Percentiles rank a stretch among this genome's conserved stretches.
Evolutionary conservation across 2,888 invertebrate genomes (phyloP).

Genomic region (Cremastinae sp.): DNA sequence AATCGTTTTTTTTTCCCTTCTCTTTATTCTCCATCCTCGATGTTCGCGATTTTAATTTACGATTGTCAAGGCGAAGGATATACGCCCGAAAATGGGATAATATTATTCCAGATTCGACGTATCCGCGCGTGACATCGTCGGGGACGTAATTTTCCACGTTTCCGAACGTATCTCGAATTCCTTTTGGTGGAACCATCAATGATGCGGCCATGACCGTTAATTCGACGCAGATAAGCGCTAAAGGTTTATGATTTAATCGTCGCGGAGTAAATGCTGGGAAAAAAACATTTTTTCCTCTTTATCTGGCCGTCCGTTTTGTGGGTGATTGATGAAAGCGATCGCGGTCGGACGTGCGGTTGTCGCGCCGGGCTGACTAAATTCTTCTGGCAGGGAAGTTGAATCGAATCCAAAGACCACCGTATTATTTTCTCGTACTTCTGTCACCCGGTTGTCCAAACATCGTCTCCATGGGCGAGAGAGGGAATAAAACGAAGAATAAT

Average conservation of each 20-base stretch:
- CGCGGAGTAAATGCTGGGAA: too few species aligned
- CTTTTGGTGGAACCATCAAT: too few species aligned
- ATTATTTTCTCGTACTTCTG: conserved; percentile 31
- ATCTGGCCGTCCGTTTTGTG: conserved; percentile 3
- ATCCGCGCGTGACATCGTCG: not conserved
- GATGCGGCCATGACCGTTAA: too few species aligned
- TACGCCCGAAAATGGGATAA: conserved; percentile 6
- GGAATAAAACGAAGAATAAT: conserved; percentile 4
- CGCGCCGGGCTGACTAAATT: conserved; percentile 30
- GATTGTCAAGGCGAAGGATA: conserved; percentile 18
- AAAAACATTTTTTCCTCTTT: conserved; percentile 5
- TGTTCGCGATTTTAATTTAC: conserved; percentile 16
- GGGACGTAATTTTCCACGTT: not conserved
- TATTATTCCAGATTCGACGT: conserved; percentile 36
- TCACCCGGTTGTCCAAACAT: conserved; percentile 15
- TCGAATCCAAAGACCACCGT: conserved; percentile 44
- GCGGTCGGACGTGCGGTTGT: conserved; percentile 68
- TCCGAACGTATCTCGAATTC: conserved; percentile 2
- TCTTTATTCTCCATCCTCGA: too few species aligned
- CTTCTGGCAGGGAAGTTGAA: conserved; percentile 6
- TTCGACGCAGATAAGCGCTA: too few species aligned
- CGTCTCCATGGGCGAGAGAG: conserved; percentile 8
- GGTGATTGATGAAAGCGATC: conserved; percentile 75
- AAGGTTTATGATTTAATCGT: conserved; percentile 12
- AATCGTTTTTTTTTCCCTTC: conserved; percentile 32